phyloP scores from a whole-genome alignment of 64 coral and sea anemone species.

The Montipora foliosa region DNA sequence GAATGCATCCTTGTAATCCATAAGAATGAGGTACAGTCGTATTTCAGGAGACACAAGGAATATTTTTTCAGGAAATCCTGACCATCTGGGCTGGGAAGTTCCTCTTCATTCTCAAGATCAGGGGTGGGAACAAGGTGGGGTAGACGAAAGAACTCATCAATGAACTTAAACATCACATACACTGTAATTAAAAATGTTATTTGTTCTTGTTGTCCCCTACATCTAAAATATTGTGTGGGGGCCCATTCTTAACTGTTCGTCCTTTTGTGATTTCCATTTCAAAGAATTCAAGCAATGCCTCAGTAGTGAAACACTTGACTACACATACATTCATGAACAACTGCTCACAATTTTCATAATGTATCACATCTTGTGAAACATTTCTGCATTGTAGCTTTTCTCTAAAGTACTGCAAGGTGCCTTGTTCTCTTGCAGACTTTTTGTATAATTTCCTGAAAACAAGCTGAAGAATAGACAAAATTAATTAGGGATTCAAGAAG shows the following conservation, averaged over 20 bases:
- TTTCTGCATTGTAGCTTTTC: neutral
- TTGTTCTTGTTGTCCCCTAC: constrained; percentile 7
- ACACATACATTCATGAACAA: neutral
- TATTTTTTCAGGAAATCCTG: neutral
- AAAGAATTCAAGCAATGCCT: neutral
- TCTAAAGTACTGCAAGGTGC: neutral
- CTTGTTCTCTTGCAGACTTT: neutral
- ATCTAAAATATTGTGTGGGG: neutral
- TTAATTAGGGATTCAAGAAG: neutral
- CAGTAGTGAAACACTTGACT: neutral
- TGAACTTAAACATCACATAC: constrained; percentile 14
- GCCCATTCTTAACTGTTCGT: neutral
- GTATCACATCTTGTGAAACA: neutral
- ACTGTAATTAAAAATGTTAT: neutral
- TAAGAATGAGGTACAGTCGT: constrained; percentile 12
- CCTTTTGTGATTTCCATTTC: neutral
- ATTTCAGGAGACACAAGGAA: constrained; percentile 10
- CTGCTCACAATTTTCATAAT: constrained; percentile 11
- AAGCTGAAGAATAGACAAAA: neutral
- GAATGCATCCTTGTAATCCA: constrained; percentile 48
- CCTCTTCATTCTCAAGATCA: constrained; percentile 14
- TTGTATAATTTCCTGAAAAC: constrained; percentile 4
- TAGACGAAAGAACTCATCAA: constrained; percentile 22
- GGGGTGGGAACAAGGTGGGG: neutral
- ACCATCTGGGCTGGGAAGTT: neutral